These are phyloP conservation scores for Pempheris klunzingeri DNA, from an alignment of 2,797 vertebrate species.

Conservation along the genomic window DNA sequence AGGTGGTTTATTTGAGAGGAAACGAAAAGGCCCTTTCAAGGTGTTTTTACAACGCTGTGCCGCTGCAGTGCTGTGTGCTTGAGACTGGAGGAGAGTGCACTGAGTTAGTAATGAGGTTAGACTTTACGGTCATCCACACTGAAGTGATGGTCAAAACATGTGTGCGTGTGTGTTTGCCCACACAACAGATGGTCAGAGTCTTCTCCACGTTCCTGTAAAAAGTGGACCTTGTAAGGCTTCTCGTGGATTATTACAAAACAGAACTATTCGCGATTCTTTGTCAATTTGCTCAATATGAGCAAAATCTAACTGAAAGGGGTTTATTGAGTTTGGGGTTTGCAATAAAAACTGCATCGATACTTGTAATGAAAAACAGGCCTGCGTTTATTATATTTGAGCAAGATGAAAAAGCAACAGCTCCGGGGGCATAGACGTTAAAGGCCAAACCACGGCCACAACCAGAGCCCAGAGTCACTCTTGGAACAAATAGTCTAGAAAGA, in stretches of 20 bases:
- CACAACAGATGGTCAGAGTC: conserved; percentile 53
- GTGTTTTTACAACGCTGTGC: conserved; percentile 56
- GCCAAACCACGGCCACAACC: conserved; percentile 19
- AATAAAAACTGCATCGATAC: conserved; percentile 58
- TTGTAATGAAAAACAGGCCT: conserved; percentile 44
- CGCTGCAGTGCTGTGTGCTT: conserved; percentile 57
- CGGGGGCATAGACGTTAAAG: conserved; percentile 17
- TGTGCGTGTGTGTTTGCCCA: conserved; percentile 61
- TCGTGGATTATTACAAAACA: background rate
- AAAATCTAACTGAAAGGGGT: conserved; percentile 27
- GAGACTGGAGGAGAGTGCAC: conserved; percentile 55
- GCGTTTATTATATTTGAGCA: conserved; percentile 59
- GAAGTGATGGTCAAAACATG: conserved; percentile 58
- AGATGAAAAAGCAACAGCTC: conserved; percentile 41
- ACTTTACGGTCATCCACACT: conserved; percentile 58
- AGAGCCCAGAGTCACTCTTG: conserved; percentile 53
- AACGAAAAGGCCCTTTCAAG: conserved; percentile 62
- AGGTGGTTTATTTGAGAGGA: conserved; percentile 78
- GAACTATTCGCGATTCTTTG: conserved; percentile 12
- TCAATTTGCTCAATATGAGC: conserved; percentile 4
- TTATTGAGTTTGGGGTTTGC: conserved; percentile 56
- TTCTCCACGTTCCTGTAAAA: conserved; percentile 6
- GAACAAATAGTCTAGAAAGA: conserved; percentile 72
- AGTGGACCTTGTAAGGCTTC: background rate
- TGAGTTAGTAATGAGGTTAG: conserved; percentile 61